These are phyloP conservation scores for Plectrocnemia conspersa DNA, from an alignment of 1,140 invertebrate genomes.

Conservation along the genomic window DNA sequence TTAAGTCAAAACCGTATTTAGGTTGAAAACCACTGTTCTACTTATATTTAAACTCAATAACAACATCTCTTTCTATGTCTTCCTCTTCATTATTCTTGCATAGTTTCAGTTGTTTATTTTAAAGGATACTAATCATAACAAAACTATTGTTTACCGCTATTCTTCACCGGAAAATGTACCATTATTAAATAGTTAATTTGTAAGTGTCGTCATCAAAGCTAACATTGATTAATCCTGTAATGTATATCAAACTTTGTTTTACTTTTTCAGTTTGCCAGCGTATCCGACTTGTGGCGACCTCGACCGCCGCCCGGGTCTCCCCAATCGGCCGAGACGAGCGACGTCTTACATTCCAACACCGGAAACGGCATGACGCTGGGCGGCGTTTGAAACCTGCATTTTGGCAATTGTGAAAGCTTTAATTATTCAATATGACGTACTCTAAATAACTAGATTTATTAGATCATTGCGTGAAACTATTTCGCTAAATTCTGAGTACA, in stretches of 20 bases:
- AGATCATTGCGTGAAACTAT: too few species aligned
- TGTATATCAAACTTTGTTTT: constrained; percentile 8
- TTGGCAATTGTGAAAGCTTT: too few species aligned
- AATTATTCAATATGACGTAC: too few species aligned
- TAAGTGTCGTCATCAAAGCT: constrained; percentile 4
- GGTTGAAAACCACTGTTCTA: constrained; percentile 13
- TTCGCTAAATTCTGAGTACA: too few species aligned
- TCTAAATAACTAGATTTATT: too few species aligned
- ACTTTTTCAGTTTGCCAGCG: constrained; percentile 28
- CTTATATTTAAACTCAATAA: constrained; percentile 5
- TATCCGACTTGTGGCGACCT: constrained; percentile 27
- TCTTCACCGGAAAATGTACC: constrained; percentile 1
- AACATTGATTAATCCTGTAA: constrained; percentile 12
- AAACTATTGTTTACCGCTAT: too few species aligned
- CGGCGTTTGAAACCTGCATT: too few species aligned
- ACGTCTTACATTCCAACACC: not conserved
- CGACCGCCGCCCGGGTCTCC: not conserved
- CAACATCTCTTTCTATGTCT: too few species aligned
- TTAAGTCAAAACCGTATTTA: constrained; percentile 16
- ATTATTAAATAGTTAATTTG: constrained; percentile 10
- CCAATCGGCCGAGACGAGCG: constrained; percentile 7
- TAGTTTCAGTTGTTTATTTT: too few species aligned
- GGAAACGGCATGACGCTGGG: too few species aligned
- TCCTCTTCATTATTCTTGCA: too few species aligned
- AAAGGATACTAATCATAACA: too few species aligned